Evolutionary conservation across 2,113 vertebrate genomes (phyloP).

Genomic region (Osmerus eperlanus): DNA sequence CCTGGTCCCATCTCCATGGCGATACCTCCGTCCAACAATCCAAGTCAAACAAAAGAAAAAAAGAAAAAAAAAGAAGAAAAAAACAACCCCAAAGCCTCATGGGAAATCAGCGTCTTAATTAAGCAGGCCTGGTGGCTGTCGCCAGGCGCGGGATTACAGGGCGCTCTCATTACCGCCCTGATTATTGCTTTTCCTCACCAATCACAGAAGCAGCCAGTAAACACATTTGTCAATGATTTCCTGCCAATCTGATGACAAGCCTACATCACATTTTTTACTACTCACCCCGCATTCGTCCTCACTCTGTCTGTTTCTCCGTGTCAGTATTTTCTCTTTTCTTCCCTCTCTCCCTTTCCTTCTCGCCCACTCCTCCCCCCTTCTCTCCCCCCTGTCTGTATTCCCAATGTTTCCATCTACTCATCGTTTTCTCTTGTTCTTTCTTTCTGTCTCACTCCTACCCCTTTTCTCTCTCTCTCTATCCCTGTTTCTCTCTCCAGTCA

Average conservation of each 20-base stretch:
- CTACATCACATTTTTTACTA: constrained; percentile 41
- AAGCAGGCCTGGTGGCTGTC: constrained; percentile 63
- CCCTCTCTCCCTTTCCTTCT: background rate
- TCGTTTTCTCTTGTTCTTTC: background rate
- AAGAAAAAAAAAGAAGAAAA: background rate
- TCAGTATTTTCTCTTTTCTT: background rate
- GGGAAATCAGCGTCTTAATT: constrained; percentile 71
- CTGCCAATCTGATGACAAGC: constrained; percentile 46
- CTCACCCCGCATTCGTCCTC: background rate
- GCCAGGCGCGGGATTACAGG: constrained; percentile 57
- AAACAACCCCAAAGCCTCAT: constrained; percentile 48
- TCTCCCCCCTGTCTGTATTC: background rate
- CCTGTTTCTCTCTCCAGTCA: background rate
- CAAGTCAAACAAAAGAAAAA: background rate
- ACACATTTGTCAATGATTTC: constrained; percentile 60
- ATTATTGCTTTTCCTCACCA: constrained; percentile 65
- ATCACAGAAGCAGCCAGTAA: constrained; percentile 55
- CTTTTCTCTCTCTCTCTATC: background rate
- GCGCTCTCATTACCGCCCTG: constrained; percentile 58
- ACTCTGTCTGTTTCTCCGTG: background rate
- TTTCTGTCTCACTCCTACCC: background rate
- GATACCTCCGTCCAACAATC: too few relatives aligned
- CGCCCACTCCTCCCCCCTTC: background rate
- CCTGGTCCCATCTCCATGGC: too few relatives aligned
- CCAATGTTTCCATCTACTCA: background rate